Percentiles rank a stretch among this genome's conserved stretches.
These are phyloP conservation scores for Marisa cornuarietis DNA, from an alignment of 1,140 invertebrate genomes.

Conservation along the genomic window DNA sequence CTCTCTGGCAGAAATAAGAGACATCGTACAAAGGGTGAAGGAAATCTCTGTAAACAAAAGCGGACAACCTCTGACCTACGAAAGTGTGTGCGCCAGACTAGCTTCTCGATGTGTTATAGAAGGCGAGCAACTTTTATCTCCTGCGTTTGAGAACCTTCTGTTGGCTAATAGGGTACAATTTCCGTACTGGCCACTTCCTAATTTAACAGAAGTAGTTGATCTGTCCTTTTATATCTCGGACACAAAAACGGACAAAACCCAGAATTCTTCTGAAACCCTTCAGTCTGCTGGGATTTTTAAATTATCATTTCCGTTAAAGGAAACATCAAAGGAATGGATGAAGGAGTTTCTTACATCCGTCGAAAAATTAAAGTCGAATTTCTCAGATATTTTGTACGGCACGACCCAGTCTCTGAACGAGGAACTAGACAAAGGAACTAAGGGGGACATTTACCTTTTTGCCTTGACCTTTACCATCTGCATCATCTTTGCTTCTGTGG, in stretches of 20 bases:
- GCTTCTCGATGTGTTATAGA: neutral
- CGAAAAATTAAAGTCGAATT: neutral
- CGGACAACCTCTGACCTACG: neutral
- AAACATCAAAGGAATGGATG: neutral
- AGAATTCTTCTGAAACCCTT: too few relatives aligned
- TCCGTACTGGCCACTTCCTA: neutral
- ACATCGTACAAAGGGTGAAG: neutral
- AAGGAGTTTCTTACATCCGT: neutral
- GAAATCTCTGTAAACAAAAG: neutral
- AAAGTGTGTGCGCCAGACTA: neutral
- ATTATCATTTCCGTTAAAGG: neutral
- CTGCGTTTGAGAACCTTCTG: neutral
- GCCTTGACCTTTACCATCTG: slow-evolving; percentile 34
- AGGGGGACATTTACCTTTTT: slow-evolving; percentile 36
- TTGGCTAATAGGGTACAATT: neutral
- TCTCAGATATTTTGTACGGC: neutral
- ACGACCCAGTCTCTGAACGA: neutral
- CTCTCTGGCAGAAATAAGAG: neutral
- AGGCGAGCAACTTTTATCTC: neutral
- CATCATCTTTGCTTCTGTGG: slow-evolving; percentile 40
- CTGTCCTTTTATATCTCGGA: too few relatives aligned
- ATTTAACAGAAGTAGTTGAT: too few relatives aligned
- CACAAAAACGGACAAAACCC: too few relatives aligned
- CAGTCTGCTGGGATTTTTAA: neutral
- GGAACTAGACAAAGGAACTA: slow-evolving; percentile 21